Evolutionary conservation across 1,140 invertebrate genomes (phyloP).

Genomic region (Dysdera silvatica): DNA sequence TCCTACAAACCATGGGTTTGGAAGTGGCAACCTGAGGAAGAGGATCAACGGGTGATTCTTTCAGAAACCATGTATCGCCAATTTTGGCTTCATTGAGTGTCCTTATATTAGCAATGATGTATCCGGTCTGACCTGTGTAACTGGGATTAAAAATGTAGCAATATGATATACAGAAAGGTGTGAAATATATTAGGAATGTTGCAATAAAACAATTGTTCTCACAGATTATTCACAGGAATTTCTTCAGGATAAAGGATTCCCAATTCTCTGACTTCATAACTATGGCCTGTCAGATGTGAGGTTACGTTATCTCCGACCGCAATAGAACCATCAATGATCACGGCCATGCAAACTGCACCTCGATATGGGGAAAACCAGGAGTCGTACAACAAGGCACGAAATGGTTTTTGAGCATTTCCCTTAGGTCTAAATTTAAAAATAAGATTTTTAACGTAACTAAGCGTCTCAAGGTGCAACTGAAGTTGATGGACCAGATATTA

Average conservation of each 20-base stretch:
- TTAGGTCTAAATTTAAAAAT: constrained; percentile 49
- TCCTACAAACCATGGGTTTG: constrained; percentile 63
- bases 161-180: background rate
- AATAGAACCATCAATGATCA: constrained; percentile 64
- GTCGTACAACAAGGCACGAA: constrained; percentile 83
- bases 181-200: background rate
- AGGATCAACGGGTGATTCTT: constrained; percentile 49
- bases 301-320: constrained; percentile 58
- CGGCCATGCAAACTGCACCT: constrained; percentile 73
- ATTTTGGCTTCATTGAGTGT: constrained; percentile 67
- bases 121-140: constrained; percentile 70
- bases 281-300: constrained; percentile 57
- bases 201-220: constrained; percentile 41
- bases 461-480: too few species aligned
- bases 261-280: constrained; percentile 70
- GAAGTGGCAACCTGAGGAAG: constrained; percentile 59
- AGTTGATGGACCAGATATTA: too few species aligned
- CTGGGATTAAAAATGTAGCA: constrained; percentile 47
- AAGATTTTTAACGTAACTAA: too few species aligned
- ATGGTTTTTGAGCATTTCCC: constrained; percentile 49
- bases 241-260: constrained; percentile 73
- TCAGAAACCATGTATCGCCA: constrained; percentile 72
- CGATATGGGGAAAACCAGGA: constrained; percentile 85
- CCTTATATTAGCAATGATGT: constrained; percentile 71
- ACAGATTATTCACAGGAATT: constrained; percentile 58